Evolutionary conservation across 2,888 invertebrate species (phyloP).

Genomic region (Hipparchia semele): DNA sequence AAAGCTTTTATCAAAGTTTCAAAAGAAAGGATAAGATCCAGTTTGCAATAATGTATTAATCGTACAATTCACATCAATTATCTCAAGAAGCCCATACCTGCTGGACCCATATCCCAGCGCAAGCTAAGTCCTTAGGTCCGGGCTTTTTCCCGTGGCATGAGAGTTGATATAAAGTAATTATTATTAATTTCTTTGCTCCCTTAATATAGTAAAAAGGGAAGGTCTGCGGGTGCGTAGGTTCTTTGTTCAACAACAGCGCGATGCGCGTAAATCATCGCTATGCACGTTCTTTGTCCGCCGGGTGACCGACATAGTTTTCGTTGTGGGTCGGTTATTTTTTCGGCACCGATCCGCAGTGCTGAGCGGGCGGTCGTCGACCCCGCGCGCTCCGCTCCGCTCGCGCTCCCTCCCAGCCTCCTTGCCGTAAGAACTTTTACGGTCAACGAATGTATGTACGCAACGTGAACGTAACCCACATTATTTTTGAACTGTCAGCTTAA

Average conservation of each 20-base stretch:
- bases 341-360: constrained; percentile 74
- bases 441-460: constrained; percentile 78
- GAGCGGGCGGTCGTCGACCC: constrained; percentile 65
- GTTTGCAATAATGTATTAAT: no score
- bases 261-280: constrained; percentile 20
- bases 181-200: background rate
- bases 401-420: constrained; percentile 52
- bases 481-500: constrained; percentile 81
- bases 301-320: constrained; percentile 71
- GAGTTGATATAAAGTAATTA: background rate
- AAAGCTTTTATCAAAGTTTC: no score
- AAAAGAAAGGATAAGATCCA: no score
- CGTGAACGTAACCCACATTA: constrained; percentile 83
- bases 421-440: constrained; percentile 80
- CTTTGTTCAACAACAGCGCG: constrained; percentile 11
- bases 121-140: no score
- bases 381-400: constrained; percentile 48
- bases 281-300: constrained; percentile 69
- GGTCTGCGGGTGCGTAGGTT: constrained; percentile 11
- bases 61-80: no score
- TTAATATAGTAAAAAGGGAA: background rate
- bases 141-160: no score
- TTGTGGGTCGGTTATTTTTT: constrained; percentile 79
- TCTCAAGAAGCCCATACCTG: no score
- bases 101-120: no score